Evolutionary conservation across 2,113 vertebrate genomes (phyloP).

Genomic region (Rattus norvegicus): GRCr8 NC_086036.1:74436001-74436500

Average conservation of each 20-base stretch:
- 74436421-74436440: background rate
- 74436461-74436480: background rate
- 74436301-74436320: background rate
- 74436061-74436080: background rate
- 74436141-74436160: background rate
- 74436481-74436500: background rate
- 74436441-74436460: background rate
- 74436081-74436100: background rate
- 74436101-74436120: background rate
- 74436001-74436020: background rate
- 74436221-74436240: background rate
- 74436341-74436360: background rate
- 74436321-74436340: constrained; percentile 1
- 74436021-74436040: background rate
- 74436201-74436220: background rate
- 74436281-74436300: background rate
- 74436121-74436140: background rate
- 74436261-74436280: background rate
- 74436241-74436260: background rate
- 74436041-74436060: background rate
- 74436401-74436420: background rate
- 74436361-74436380: background rate
- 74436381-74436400: background rate
- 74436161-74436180: background rate
- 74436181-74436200: background rate